phyloP scores from a whole-genome alignment of 2,797 vertebrate genomes.

The Setipinna tenuifilis region DNA sequence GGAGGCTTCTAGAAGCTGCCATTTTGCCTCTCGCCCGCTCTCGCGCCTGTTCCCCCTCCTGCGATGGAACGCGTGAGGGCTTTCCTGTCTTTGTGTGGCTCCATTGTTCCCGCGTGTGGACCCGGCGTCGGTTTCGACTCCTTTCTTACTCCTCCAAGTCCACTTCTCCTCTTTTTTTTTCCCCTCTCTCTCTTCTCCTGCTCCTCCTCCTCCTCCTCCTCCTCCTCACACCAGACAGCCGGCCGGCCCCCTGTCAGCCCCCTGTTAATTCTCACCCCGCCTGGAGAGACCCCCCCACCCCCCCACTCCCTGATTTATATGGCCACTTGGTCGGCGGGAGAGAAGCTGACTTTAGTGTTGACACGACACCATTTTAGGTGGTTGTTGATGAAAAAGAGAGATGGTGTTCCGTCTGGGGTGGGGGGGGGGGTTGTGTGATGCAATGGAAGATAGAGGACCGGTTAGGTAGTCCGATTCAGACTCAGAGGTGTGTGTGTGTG shows the following conservation, averaged over 20 bases:
- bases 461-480: too few species aligned
- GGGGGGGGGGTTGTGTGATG: too few species aligned
- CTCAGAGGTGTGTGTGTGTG: too few species aligned
- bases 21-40: constrained; percentile 25
- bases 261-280: neutral
- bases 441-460: too few species aligned
- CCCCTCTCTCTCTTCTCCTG: too few species aligned
- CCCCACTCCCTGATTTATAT: neutral
- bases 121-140: constrained; percentile 59
- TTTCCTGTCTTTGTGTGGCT: constrained; percentile 71
- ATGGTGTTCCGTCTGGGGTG: neutral
- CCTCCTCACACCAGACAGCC: neutral
- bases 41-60: neutral
- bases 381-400: neutral
- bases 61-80: constrained; percentile 37
- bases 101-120: constrained; percentile 59
- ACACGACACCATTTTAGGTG: neutral
- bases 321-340: neutral
- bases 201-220: neutral
- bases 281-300: neutral
- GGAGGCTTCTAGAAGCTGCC: constrained; percentile 57
- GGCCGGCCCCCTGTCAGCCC: neutral
- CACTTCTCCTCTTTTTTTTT: neutral
- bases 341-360: neutral
- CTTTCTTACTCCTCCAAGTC: constrained; percentile 10